Evolutionary conservation across 1,140 invertebrate species (phyloP).

Genomic region (Sycophaga agraensis): DNA sequence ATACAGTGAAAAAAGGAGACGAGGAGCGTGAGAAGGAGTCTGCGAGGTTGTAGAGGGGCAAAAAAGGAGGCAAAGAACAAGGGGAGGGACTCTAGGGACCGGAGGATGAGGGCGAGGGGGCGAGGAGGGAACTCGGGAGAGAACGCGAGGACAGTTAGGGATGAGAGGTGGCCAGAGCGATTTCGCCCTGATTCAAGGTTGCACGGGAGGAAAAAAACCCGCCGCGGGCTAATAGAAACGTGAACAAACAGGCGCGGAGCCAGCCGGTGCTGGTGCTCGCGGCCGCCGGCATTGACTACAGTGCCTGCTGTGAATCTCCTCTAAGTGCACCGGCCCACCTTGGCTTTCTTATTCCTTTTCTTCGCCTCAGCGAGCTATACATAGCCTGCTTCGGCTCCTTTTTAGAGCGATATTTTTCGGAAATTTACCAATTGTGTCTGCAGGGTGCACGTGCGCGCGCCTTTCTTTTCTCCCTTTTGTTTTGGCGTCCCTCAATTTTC

Average conservation of each 20-base stretch:
- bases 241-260: constrained; percentile 14
- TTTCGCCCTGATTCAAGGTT: constrained; percentile 16
- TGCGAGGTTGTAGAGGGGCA: too few species aligned
- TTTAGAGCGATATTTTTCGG: background rate
- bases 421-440: too few species aligned
- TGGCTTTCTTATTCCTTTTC: background rate
- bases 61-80: background rate
- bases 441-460: too few species aligned
- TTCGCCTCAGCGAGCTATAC: background rate
- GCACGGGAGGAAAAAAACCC: constrained; percentile 2
- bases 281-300: background rate
- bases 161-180: constrained; percentile 13
- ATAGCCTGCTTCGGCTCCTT: background rate
- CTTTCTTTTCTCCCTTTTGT: background rate
- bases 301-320: constrained; percentile 3
- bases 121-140: too few species aligned
- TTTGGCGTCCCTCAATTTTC: background rate
- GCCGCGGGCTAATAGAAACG: constrained; percentile 16
- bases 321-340: background rate
- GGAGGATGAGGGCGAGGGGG: too few species aligned
- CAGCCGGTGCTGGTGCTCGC: too few species aligned
- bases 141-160: constrained; percentile 4
- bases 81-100: background rate
- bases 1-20: too few species aligned
- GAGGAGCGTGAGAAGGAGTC: too few species aligned